Base-by-base conservation (phyloP, 1,140 invertebrate genomes). In the Philopotamus ludificatus region DNA sequence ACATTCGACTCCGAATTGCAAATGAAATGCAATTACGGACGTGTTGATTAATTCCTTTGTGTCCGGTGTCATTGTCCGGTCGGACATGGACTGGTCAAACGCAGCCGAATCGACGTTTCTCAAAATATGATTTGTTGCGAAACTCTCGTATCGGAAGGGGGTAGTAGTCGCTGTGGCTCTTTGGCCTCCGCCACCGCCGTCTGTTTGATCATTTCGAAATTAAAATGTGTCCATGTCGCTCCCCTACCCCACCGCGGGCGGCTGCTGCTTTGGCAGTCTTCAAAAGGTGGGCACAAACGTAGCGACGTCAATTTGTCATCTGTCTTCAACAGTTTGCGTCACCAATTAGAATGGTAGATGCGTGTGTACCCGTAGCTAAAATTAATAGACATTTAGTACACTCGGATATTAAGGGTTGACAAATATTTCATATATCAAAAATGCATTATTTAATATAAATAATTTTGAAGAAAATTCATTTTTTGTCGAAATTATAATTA, bases 31-130 rank as follows among this genome's bases (percentile, higher is more conserved):
- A 70, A 70, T 70, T 70, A 70, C 59, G 64, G 39, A 66, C 39
- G 68, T 66, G 68, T 70, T 70, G 68, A 70, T 70, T 70, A 70
- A 70, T 66, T 70, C 68, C 68, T 70, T 70, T 70, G 67, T 69
- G 63, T 20, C 49, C 47, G 26, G 12, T n/a, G 44, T 41, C 57
- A 68, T 68, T 65, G 67, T 69, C 59, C 63, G 53, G 59, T 39
- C 25, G 63, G 12, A 47, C 44, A 47, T 47, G 8, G 3, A 47
- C 44, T 15, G 44, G 8, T 7, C 22, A 20, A n/a, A n/a, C n/a
- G n/a, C n/a, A n/a, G n/a, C n/a, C n/a, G n/a, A n/a, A n/a, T n/a
- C n/a, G n/a, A n/a, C n/a, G n/a, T n/a, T n/a, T n/a, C n/a, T n/a
- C n/a, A n/a, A n/a, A n/a, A n/a, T n/a, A n/a, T n/a, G n/a, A n/a